A percentile compares a stretch with the other conserved stretches of the same genome.
Conservation (phyloP, 2,888 invertebrate species). For the Polyommatus icarus region DNA sequence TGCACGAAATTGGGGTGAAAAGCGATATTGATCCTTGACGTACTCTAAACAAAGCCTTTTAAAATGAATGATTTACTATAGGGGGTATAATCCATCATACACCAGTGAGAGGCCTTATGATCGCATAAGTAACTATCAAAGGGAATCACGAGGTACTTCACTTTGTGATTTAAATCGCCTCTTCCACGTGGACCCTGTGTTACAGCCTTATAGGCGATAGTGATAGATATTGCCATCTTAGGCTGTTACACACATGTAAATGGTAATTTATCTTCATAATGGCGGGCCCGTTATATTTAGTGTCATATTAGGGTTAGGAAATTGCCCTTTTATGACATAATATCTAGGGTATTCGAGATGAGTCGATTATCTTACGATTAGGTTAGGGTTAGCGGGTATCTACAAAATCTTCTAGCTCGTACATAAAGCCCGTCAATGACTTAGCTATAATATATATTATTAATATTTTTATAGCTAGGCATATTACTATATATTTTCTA, state of each 20-base stretch:
- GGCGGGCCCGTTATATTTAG: slow-evolving; percentile 25
- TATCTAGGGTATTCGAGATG: slow-evolving; percentile 8
- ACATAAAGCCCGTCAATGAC: no score
- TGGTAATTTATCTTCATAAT: slow-evolving; percentile 26
- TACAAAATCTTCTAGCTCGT: no score
- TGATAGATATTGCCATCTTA: slow-evolving; percentile 25
- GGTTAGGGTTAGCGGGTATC: neutral
- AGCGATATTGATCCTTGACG: neutral
- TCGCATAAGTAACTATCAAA: slow-evolving; percentile 31
- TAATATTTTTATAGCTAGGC: no score
- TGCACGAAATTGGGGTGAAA: neutral
- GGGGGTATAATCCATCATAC: neutral
- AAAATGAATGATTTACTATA: slow-evolving; percentile 5
- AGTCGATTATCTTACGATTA: neutral
- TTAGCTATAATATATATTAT: no score
- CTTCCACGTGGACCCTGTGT: slow-evolving; percentile 20
- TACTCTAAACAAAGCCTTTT: slow-evolving; percentile 8
- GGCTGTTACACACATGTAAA: slow-evolving; percentile 19
- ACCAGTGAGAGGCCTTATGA: slow-evolving; percentile 22
- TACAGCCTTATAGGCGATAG: slow-evolving; percentile 19
- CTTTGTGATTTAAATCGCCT: slow-evolving; percentile 33
- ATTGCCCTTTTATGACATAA: slow-evolving; percentile 18
- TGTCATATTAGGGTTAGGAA: slow-evolving; percentile 23
- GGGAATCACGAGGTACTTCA: slow-evolving; percentile 29
- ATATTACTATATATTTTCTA: no score